phyloP scores from a whole-genome alignment of 2,888 invertebrate species.

The Gymnoscelis rufifasciata region DNA sequence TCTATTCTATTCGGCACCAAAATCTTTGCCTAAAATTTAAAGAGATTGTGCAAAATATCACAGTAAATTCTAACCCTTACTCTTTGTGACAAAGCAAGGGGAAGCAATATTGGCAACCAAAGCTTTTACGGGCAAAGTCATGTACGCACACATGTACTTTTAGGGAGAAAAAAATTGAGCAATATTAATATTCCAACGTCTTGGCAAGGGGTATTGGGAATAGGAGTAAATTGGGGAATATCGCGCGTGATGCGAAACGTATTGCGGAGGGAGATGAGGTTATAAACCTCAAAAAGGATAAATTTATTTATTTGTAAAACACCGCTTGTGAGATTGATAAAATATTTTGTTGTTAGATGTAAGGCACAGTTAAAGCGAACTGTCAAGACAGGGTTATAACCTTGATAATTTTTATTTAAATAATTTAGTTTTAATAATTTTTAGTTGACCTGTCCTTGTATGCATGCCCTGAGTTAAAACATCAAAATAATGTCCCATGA shows the following conservation, averaged over 20 bases:
- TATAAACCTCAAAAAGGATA: not conserved
- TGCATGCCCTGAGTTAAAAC: too few relatives aligned
- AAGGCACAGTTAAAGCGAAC: too few relatives aligned
- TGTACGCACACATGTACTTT: conserved; percentile 34
- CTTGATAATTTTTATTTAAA: too few relatives aligned
- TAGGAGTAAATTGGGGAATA: not conserved
- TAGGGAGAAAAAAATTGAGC: conserved; percentile 26
- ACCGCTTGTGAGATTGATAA: too few relatives aligned
- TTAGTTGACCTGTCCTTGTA: too few relatives aligned
- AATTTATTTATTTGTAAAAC: not conserved
- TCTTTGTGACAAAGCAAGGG: conserved; percentile 24
- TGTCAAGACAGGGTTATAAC: too few relatives aligned
- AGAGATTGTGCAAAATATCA: not conserved
- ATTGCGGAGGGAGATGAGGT: not conserved
- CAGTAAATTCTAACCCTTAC: not conserved
- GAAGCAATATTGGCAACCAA: conserved; percentile 41
- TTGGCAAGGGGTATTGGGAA: not conserved
- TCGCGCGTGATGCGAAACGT: not conserved
- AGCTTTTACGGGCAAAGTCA: conserved; percentile 34
- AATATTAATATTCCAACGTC: conserved; percentile 18
- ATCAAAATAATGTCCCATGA: too few relatives aligned
- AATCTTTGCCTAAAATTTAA: not conserved
- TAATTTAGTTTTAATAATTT: too few relatives aligned
- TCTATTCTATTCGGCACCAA: too few relatives aligned
- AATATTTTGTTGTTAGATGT: not conserved